Conservation (phyloP, 2,888 invertebrate genomes). For the Lithosia quadra region DNA sequence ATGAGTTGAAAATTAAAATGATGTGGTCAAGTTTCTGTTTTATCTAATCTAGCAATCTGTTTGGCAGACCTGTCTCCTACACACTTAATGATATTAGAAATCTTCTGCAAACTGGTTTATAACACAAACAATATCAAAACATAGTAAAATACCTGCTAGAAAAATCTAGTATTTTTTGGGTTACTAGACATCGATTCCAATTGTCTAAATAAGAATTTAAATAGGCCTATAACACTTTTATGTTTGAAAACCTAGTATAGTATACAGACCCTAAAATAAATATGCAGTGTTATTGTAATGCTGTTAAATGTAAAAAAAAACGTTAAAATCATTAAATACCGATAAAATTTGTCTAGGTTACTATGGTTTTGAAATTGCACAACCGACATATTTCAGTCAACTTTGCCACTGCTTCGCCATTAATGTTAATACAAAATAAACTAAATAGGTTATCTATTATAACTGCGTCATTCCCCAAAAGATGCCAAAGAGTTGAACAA, state of each 20-base stretch:
- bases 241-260: too few species aligned
- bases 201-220: too few species aligned
- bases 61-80: neutral
- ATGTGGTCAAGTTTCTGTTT: neutral
- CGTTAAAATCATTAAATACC: too few species aligned
- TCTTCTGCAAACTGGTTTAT: neutral
- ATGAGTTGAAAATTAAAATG: neutral
- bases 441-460: neutral
- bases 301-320: too few species aligned
- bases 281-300: too few species aligned
- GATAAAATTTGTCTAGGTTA: neutral
- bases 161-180: neutral
- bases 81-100: neutral
- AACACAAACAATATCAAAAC: neutral
- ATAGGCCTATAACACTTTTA: too few species aligned
- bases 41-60: neutral
- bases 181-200: too few species aligned
- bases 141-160: neutral
- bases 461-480: neutral
- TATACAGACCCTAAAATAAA: too few species aligned
- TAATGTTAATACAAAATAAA: neutral
- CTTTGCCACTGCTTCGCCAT: constrained; percentile 5
- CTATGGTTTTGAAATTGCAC: neutral
- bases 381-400: neutral
- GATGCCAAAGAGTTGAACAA: neutral